Conservation (phyloP, 2,888 invertebrate species). For the Hemaris fuciformis region DNA sequence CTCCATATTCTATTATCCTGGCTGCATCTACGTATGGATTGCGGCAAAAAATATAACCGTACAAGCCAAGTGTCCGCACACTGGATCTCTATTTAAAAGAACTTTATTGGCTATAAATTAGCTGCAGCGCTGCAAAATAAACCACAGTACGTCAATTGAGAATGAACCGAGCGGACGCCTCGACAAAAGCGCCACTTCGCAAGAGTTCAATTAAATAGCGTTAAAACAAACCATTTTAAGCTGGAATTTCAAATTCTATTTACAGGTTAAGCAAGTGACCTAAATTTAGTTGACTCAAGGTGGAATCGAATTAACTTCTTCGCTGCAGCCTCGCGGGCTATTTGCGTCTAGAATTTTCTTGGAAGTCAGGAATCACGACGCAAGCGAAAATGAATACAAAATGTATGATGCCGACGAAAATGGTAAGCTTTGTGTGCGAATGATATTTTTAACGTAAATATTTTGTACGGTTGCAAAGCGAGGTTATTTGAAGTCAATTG, state of each 20-base stretch:
- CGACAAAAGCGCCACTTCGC: not conserved
- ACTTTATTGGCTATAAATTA: no score
- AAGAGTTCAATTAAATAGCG: not conserved
- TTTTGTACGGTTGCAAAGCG: no score
- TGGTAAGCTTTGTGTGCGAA: not conserved
- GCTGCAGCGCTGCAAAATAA: not conserved
- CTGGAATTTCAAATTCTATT: constrained; percentile 35
- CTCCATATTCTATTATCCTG: no score
- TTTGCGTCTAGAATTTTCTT: constrained; percentile 38
- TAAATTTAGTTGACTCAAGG: constrained; percentile 41
- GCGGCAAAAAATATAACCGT: no score
- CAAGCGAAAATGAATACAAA: not conserved
- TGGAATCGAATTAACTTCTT: constrained; percentile 51
- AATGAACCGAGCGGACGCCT: not conserved
- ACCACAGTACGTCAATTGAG: not conserved
- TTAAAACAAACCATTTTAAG: constrained; percentile 21
- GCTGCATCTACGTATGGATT: no score
- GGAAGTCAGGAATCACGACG: constrained; percentile 25
- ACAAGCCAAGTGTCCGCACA: no score
- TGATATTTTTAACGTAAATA: not conserved
- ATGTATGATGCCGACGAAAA: not conserved
- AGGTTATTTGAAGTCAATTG: no score
- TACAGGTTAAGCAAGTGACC: constrained; percentile 50
- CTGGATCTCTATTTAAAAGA: no score
- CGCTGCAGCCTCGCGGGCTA: constrained; percentile 40